Base-by-base conservation (phyloP, 2,888 invertebrate genomes). In the Aporophyla nigra region DNA sequence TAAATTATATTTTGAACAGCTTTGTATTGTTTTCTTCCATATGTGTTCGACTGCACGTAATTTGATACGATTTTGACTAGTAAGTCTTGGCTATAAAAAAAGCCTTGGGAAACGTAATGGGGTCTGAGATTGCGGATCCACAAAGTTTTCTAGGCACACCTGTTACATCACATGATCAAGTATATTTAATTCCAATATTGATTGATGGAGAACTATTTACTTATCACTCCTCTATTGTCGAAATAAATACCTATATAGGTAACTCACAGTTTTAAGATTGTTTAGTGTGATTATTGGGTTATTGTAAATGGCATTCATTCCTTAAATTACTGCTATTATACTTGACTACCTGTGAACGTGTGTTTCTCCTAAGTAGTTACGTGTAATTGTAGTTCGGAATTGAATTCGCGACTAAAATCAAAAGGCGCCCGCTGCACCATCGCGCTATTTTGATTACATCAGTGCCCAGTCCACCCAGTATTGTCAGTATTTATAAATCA, bases 1-100 rank as follows among this genome's bases (percentile, higher is more conserved):
- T 87, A 90, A 90, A 91, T 87, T 90, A 87, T 91, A 91, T 92
- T 91, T 91, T 91, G 76, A 87, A 87, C 81, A 86, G 80, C 72
- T 72, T 74, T 66, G 63, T 51, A 24, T 66, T 73, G 27, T 86
- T 87, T 87, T 62, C 67, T 73, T 78, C 7, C 43, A 33, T 33
- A 21, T 21, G 33, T 33, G 33, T 59, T 27, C 9, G 16, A 58
- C 27, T 27, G 21, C 10, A 33, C 21, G 10, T 10, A 59, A 33
- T 59, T 21, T 33, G 1, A 33, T 21, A 10, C 10, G 5, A 59
- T 10, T 33, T 33, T 59, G 19, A 59, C 19, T 33, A 59, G 1
- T 7, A 16, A 0, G 16, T 49, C 16, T 4, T 16, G 49, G 49
- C 16, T 49, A 16, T 16, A 5, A 16, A 19, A 51, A 51, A 19